A percentile compares a stretch with the other conserved stretches of the same genome.
These are phyloP conservation scores for Macrochelys suwanniensis DNA, from an alignment of 2,797 vertebrate species.

Conservation along the genomic window DNA sequence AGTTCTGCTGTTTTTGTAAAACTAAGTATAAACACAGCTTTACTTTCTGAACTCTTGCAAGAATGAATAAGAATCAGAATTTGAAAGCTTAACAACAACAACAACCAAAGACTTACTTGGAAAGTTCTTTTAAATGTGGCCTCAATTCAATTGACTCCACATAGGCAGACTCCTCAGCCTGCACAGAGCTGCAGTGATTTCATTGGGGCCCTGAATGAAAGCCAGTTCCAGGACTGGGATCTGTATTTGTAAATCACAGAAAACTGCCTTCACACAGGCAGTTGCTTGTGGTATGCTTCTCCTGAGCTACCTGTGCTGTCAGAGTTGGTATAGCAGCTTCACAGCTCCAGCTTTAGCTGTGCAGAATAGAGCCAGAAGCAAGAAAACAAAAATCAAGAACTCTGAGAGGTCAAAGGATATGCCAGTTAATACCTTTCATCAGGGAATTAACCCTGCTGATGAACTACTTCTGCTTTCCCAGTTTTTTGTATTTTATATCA, in stretches of 20 bases:
- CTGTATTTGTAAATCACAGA: not conserved
- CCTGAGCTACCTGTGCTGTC: not conserved
- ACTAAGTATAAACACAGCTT: not conserved
- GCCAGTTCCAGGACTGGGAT: not conserved
- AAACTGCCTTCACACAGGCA: not conserved
- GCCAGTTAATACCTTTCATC: not conserved
- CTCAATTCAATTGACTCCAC: not conserved
- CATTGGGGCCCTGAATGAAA: not conserved
- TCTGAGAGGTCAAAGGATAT: not conserved
- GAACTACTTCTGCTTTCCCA: not conserved
- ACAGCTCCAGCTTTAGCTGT: not conserved
- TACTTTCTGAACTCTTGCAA: not conserved
- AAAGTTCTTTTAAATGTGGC: not conserved
- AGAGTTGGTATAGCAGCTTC: not conserved
- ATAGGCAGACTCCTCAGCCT: not conserved
- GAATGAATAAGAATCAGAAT: not conserved
- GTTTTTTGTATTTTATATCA: not conserved
- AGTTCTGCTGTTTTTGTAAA: not conserved
- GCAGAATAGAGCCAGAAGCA: not conserved
- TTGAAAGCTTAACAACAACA: not conserved
- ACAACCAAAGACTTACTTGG: not conserved
- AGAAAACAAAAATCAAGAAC: not conserved
- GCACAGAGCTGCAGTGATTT: not conserved
- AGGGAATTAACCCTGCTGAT: not conserved
- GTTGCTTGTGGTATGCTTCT: not conserved